Evolutionary conservation across 2,113 vertebrate genomes (phyloP), one percentile per base, ranked within the genome.

Genomic region (Lathamus discolor): DNA sequence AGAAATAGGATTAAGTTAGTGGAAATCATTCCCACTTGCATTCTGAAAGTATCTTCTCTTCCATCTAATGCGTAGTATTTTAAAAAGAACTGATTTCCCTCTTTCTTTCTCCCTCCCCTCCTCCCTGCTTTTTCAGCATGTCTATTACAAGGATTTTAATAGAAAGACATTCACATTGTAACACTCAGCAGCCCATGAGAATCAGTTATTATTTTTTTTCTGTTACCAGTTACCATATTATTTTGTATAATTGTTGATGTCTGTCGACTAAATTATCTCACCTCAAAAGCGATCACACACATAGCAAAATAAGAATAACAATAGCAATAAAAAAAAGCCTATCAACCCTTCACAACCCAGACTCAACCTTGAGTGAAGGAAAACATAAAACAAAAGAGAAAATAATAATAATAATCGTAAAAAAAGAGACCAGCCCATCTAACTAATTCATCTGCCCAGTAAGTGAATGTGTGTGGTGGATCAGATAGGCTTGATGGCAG

Each of bases 241-340:
- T 97, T 97, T 97, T 93, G 83, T 96, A 82, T 96, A 92, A 97
- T 97, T 97, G 91, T 95, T 95, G 87, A 96, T 97, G 85, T 92
- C 90, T 87, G 95, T 66, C 8, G 22, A 67, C 92, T 95, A 96
- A 96, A 96, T 96, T 97, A 94, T 94, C 66, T 95, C 67, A 81
- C 61, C n/a, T 54, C 43, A 77, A 82, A 92, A 70, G 57, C 0
- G 10, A 88, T 77, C 8, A 46, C 19, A 8, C 17, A 17, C 31
- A 63, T 1, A 0, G 9, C 75, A 90, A 90, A 81, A 86, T 55
- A 84, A 83, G 29, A 92, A 94, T 70, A 88, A 75, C 7, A 77
- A 62, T 29, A 81, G 73, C 27, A 76, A 76, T 55, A 57, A 68
- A 37, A 93, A 95, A 62, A 76, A 29, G 6, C 31, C 46, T 44